phyloP scores from a whole-genome alignment of 2,113 vertebrate genomes.

The Micromys minutus region DNA sequence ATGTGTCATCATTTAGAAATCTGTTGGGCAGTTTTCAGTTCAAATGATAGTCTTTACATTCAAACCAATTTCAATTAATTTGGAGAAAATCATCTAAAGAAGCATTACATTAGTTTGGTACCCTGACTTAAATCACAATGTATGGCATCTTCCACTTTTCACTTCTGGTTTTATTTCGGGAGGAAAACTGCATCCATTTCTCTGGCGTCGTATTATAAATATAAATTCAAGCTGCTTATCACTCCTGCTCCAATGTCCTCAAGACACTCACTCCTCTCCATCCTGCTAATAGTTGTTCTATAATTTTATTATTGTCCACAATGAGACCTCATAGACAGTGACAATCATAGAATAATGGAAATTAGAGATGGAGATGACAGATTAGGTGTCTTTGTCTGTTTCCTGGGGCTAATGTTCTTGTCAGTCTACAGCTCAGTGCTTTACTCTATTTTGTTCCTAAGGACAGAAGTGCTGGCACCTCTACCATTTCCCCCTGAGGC shows the following conservation, averaged over 20 bases:
- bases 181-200: slow-evolving; percentile 14
- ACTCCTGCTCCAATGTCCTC: slow-evolving; percentile 57
- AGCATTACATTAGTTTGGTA: background rate
- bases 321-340: slow-evolving; percentile 69
- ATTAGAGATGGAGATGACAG: slow-evolving; percentile 80
- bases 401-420: slow-evolving; percentile 77
- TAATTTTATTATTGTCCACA: slow-evolving; percentile 80
- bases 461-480: slow-evolving; percentile 43
- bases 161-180: slow-evolving; percentile 54
- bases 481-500: slow-evolving; percentile 37
- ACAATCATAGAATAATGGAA: slow-evolving; percentile 80
- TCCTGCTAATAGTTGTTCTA: slow-evolving; percentile 47
- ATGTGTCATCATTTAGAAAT: slow-evolving; percentile 27
- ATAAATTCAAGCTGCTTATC: slow-evolving; percentile 61
- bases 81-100: slow-evolving; percentile 37
- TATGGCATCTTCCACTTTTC: slow-evolving; percentile 33
- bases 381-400: slow-evolving; percentile 77
- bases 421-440: slow-evolving; percentile 56
- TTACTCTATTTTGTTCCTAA: slow-evolving; percentile 60
- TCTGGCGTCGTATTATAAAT: slow-evolving; percentile 58
- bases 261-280: background rate
- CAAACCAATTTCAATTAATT: slow-evolving; percentile 25
- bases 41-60: slow-evolving; percentile 42
- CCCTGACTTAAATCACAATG: slow-evolving; percentile 64
- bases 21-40: slow-evolving; percentile 50